These are phyloP conservation scores for Trichacis sp. DNA, from an alignment of 2,888 invertebrate species.

Conservation along the genomic window DNA sequence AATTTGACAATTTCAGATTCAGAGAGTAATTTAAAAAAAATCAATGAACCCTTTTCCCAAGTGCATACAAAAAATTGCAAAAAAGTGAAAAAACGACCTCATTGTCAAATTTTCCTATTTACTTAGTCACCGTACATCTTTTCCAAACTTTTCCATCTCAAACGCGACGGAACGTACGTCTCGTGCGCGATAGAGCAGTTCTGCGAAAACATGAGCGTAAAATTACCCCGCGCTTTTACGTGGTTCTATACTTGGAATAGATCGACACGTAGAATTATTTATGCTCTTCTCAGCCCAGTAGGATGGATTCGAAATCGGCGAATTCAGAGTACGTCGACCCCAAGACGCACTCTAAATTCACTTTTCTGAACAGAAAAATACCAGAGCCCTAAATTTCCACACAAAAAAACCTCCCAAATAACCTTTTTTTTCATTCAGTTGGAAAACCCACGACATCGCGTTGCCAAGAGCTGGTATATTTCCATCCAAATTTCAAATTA, in stretches of 20 bases:
- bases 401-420: not conserved
- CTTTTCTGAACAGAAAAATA: no score
- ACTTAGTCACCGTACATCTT: no score
- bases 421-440: not conserved
- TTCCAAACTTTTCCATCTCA: not conserved
- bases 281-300: slow-evolving; percentile 38
- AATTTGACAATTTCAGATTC: no score
- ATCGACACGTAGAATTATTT: slow-evolving; percentile 52
- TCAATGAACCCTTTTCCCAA: no score
- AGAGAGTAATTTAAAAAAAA: no score
- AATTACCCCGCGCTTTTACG: slow-evolving; percentile 18
- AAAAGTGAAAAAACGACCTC: no score
- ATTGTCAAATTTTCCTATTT: no score
- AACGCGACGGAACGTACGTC: not conserved
- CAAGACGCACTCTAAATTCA: no score
- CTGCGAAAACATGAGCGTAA: slow-evolving; percentile 2
- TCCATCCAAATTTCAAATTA: not conserved
- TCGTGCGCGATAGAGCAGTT: not conserved
- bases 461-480: not conserved
- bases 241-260: slow-evolving; percentile 44
- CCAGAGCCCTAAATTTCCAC: not conserved
- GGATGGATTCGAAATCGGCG: slow-evolving; percentile 10
- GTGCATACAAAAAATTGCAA: no score
- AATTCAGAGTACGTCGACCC: not conserved
- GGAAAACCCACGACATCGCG: not conserved